phyloP scores from a whole-genome alignment of 1,140 invertebrate genomes.

The Trichonephila clavata region DNA sequence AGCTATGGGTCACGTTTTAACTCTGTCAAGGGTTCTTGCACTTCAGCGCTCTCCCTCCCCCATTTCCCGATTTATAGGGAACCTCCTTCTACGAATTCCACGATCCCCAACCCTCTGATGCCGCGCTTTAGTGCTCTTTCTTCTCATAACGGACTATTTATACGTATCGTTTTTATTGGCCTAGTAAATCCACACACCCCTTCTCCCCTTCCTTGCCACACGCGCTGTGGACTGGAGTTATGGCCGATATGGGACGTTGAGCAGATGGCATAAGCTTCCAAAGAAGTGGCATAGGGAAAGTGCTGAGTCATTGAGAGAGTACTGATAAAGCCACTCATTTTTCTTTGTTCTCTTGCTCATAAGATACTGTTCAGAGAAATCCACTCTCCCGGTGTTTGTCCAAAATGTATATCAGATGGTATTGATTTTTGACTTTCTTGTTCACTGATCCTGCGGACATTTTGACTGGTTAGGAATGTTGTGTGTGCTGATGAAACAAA shows the following conservation, averaged over 20 bases:
- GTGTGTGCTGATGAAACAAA: too few relatives aligned
- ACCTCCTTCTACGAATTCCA: not conserved
- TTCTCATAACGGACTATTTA: slow-evolving; percentile 35
- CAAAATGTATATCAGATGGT: too few relatives aligned
- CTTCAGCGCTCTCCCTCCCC: not conserved
- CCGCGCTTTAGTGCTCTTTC: not conserved
- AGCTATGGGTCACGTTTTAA: slow-evolving; percentile 49
- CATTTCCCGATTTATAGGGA: not conserved
- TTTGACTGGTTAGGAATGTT: too few relatives aligned
- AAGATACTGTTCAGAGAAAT: not conserved
- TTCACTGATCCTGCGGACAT: too few relatives aligned
- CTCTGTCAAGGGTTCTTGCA: slow-evolving; percentile 31
- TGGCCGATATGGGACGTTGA: slow-evolving; percentile 26
- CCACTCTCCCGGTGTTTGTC: not conserved
- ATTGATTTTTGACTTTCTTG: too few relatives aligned
- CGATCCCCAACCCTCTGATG: slow-evolving; percentile 5
- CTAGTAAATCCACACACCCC: not conserved
- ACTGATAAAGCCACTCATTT: slow-evolving; percentile 9
- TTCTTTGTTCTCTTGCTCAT: not conserved
- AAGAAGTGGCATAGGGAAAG: not conserved
- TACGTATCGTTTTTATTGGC: slow-evolving; percentile 58
- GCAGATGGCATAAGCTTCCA: not conserved
- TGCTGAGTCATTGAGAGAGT: slow-evolving; percentile 10
- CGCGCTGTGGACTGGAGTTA: not conserved
- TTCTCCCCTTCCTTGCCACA: not conserved